Conservation (phyloP, 2,888 invertebrate genomes). For the Conus canariensis region DNA sequence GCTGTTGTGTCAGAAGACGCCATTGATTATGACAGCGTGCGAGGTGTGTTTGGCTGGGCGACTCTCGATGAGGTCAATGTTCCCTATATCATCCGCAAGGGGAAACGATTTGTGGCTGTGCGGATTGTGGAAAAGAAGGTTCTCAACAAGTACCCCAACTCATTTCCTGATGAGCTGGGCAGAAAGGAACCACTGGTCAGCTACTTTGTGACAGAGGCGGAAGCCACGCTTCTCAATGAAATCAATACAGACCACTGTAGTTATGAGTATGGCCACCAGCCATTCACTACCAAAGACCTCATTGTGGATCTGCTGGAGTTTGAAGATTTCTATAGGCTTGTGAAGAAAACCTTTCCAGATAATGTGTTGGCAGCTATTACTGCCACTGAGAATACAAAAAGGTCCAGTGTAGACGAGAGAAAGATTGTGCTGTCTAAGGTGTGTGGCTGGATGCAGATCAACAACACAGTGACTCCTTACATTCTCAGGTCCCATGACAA, state of each 20-base stretch:
- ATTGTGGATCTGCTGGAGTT: constrained; percentile 93
- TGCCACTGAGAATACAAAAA: constrained; percentile 41
- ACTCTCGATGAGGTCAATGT: constrained; percentile 86
- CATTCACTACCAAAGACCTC: constrained; percentile 92
- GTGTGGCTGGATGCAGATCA: constrained; percentile 79
- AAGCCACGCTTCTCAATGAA: constrained; percentile 93
- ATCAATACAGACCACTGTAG: constrained; percentile 96
- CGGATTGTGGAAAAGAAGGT: constrained; percentile 95
- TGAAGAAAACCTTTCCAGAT: constrained; percentile 79
- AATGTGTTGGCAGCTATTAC: constrained; percentile 55
- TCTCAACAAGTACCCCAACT: constrained; percentile 73
- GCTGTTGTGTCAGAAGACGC: constrained; percentile 47
- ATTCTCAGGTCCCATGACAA: constrained; percentile 87
- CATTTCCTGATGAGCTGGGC: constrained; percentile 89
- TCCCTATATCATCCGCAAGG: constrained; percentile 90
- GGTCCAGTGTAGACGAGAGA: constrained; percentile 38
- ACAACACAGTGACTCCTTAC: constrained; percentile 95
- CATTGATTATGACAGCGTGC: constrained; percentile 71
- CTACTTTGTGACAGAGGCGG: constrained; percentile 94
- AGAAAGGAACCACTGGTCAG: constrained; percentile 93
- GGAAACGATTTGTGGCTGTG: constrained; percentile 94
- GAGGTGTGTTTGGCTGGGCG: constrained; percentile 91
- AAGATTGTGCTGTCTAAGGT: constrained; percentile 48
- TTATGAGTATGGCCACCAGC: constrained; percentile 91
- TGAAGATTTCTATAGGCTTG: constrained; percentile 91